Evolutionary conservation across 92 coral and sea anemone genomes (phyloP), one percentile per base, ranked within the genome.

Genomic region (Epizoanthus stellaris): DNA sequence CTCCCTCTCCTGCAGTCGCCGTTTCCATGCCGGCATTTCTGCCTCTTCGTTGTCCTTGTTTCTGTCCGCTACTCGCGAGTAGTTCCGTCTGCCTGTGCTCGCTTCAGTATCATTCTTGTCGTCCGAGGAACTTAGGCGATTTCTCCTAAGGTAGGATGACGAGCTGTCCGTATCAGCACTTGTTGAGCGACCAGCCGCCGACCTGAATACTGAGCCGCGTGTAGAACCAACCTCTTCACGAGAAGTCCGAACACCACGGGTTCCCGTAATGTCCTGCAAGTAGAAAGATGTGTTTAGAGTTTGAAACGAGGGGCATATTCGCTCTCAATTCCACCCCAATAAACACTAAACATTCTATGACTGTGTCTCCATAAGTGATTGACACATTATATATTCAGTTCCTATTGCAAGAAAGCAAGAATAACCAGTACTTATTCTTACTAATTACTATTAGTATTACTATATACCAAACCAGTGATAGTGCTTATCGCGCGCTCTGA

Each of bases 1-100:
- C 79, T 96, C 98, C 70, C 93, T 85, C 76, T 95, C 96, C 82
- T 86, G 86, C 66, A 86, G 81, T 67, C 98, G 89, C 52, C 85
- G 77, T 76, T 92, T 86, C 95, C 99, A 95, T 8, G 92, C 79
- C 16, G 96, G 88, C 13, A 91, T 63, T 75, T 91, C 93, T 1
- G 76, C 81, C 84, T 91, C 99, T 88, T 95, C 95, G 89, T 88
- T 90, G 74, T 88, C 91, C 90, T 94, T 93, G 92, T 87, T 77
- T 66, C 82, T 73, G 74, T 84, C 84, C 39, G 67, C 30, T 38
- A 62, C 16, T 16, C 83, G 45, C 4, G 83, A 13, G 38, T 30
- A 11, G 15, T 4, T 62, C 70, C 85, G 52, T 79, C 73, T 88
- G 87, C 76, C 80, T 6, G 88, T 21, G 15, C 40, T 87, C 54